These are phyloP conservation scores for Ramazzottius varieornatus DNA, from an alignment of 2,888 invertebrate species.

Conservation along the genomic window DNA sequence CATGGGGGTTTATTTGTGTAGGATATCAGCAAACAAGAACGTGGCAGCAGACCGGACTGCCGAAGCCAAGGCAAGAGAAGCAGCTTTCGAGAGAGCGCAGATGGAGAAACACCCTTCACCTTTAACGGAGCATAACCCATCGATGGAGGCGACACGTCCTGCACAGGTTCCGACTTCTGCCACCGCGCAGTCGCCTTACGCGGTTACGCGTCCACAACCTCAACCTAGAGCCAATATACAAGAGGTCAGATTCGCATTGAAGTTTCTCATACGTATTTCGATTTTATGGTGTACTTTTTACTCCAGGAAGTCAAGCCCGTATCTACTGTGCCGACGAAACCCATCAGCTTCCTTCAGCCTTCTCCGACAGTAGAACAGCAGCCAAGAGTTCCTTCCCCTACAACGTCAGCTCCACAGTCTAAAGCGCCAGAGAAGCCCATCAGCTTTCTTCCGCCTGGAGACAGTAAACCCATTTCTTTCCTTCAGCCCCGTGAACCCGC, in stretches of 20 bases:
- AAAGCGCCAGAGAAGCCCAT: not conserved
- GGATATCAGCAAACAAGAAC: not conserved
- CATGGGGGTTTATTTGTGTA: not conserved
- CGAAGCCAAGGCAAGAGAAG: not conserved
- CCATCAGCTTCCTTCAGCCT: not conserved
- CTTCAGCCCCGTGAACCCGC: not conserved
- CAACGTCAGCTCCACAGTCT: not conserved
- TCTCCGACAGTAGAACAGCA: not conserved
- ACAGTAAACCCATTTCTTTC: not conserved
- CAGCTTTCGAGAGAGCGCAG: not conserved
- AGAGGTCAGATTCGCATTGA: too few relatives aligned
- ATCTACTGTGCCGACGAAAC: not conserved
- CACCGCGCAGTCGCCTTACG: too few relatives aligned
- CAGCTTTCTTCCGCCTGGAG: not conserved
- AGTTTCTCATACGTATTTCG: too few relatives aligned
- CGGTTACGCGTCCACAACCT: too few relatives aligned
- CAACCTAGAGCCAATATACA: too few relatives aligned
- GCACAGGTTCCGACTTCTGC: too few relatives aligned
- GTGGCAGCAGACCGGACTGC: too few relatives aligned
- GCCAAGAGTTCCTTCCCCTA: not conserved
- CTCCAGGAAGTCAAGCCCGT: not conserved
- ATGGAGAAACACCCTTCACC: too few relatives aligned
- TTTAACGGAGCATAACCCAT: too few relatives aligned
- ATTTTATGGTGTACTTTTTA: too few relatives aligned
- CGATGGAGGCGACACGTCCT: too few relatives aligned